phyloP scores from a whole-genome alignment of 2,113 vertebrate genomes.

The zebrafish (Danio rerio) region DNA sequence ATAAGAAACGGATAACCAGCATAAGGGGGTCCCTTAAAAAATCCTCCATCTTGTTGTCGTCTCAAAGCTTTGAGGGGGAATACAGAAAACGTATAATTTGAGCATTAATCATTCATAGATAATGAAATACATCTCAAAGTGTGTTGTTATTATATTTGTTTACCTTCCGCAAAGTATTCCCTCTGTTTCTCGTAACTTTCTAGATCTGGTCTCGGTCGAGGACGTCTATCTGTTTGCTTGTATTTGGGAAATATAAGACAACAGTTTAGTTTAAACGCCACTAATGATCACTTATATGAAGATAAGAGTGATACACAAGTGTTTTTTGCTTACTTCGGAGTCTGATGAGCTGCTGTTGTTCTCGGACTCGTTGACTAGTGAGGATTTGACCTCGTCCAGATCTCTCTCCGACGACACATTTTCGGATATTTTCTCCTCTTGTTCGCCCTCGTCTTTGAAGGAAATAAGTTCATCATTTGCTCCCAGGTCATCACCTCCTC shows the following conservation, averaged over 20 bases:
- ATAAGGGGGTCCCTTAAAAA: constrained; percentile 86
- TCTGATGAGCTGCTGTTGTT: constrained; percentile 81
- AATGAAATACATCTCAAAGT: background rate
- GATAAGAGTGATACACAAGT: background rate
- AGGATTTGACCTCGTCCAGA: constrained; percentile 91
- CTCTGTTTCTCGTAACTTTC: constrained; percentile 81
- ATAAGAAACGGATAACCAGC: constrained; percentile 91
- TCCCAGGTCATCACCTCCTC: constrained; percentile 85
- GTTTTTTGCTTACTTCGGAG: constrained; percentile 80
- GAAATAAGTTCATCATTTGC: constrained; percentile 89
- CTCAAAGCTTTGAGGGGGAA: constrained; percentile 74
- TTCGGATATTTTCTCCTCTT: constrained; percentile 85
- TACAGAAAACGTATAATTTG: constrained; percentile 12
- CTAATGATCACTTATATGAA: too few species aligned
- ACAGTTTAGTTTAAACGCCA: background rate
- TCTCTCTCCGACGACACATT: constrained; percentile 83
- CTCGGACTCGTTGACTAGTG: constrained; percentile 90
- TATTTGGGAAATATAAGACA: constrained; percentile 11
- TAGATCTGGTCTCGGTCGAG: constrained; percentile 70
- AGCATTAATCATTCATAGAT: background rate
- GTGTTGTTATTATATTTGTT: background rate
- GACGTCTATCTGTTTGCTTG: constrained; percentile 82
- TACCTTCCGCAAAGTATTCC: constrained; percentile 86
- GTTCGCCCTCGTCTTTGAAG: constrained; percentile 90
- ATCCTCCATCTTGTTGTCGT: constrained; percentile 81